A percentile compares a stretch with the other conserved stretches of the same genome.
Evolutionary conservation across 2,113 vertebrate species (phyloP).

Genomic region (Phoenicopterus ruber): DNA sequence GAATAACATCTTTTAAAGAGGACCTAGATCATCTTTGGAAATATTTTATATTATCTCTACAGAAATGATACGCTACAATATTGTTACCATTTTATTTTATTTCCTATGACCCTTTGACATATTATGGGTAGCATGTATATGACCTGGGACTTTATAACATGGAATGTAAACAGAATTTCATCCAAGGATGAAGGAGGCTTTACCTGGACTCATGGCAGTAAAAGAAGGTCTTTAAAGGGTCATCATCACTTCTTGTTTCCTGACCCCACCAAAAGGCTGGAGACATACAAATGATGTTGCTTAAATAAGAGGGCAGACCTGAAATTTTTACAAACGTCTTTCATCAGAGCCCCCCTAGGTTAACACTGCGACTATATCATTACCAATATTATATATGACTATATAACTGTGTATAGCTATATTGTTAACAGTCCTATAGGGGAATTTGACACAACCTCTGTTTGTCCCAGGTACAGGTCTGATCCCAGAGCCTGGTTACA

Average conservation of each 20-base stretch:
- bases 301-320: neutral
- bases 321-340: neutral
- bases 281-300: accelerated
- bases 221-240: neutral
- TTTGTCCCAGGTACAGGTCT: neutral
- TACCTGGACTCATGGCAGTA: neutral
- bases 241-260: neutral
- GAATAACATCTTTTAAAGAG: neutral
- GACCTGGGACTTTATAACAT: neutral
- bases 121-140: neutral
- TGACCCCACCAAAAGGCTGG: neutral
- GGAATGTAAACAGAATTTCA: neutral
- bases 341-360: neutral
- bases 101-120: neutral
- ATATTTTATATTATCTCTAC: neutral
- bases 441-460: neutral
- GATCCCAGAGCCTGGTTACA: neutral
- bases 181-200: neutral
- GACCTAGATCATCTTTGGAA: neutral
- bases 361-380: neutral
- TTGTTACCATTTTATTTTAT: neutral
- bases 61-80: neutral
- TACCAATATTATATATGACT: neutral
- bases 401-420: neutral
- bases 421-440: neutral